phyloP scores from a whole-genome alignment of 2,113 vertebrate genomes.

The Fregata magnificens region DNA sequence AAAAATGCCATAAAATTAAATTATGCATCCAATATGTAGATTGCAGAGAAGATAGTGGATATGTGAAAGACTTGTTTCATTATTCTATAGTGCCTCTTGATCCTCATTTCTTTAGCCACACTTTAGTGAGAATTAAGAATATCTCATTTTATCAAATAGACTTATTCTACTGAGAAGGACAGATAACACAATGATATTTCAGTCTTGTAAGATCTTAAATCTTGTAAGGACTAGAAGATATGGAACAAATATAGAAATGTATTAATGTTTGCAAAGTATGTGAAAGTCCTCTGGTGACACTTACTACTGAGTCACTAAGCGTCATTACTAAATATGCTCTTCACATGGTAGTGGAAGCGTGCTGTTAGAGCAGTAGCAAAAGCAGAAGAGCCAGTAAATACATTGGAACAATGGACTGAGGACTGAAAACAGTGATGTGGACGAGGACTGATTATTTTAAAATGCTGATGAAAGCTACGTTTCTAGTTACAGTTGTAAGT shows the following conservation, averaged over 20 bases:
- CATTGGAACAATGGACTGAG: neutral
- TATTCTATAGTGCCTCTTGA: neutral
- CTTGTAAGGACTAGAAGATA: neutral
- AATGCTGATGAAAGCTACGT: neutral
- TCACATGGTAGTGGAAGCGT: neutral
- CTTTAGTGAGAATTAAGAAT: neutral
- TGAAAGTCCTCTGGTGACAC: neutral
- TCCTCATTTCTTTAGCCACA: neutral
- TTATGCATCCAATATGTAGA: neutral
- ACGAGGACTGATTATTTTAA: neutral
- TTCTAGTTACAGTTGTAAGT: neutral
- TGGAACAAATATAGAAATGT: neutral
- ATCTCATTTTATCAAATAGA: neutral
- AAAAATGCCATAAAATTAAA: constrained; percentile 11
- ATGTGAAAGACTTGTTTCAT: neutral
- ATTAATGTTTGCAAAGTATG: neutral
- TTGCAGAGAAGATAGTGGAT: constrained; percentile 12
- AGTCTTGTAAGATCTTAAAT: neutral
- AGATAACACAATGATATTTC: neutral
- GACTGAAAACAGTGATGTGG: neutral
- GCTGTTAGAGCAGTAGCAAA: neutral
- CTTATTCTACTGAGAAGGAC: neutral
- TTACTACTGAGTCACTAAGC: neutral
- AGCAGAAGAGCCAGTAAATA: neutral
- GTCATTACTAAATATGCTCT: neutral